Percentiles rank a stretch among this genome's conserved stretches.
Evolutionary conservation across 2,113 vertebrate genomes (phyloP).

Genomic region (Oryzias javanicus): DNA sequence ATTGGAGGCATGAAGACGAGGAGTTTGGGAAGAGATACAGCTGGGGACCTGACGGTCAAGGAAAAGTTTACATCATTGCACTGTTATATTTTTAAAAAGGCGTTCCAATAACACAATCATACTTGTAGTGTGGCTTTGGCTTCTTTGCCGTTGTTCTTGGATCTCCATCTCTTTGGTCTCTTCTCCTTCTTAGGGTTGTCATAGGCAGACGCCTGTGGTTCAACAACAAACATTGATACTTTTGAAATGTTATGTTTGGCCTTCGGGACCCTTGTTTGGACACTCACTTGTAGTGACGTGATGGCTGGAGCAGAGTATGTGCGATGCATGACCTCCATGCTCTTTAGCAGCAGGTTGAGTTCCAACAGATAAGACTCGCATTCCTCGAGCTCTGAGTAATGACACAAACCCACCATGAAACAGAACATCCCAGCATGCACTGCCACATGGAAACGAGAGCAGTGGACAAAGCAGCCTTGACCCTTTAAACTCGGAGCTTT

Average conservation of each 20-base stretch:
- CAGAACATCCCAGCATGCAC: not conserved
- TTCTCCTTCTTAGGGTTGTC: slow-evolving; percentile 94
- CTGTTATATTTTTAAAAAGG: too few species aligned
- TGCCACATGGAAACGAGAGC: not conserved
- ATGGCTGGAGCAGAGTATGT: slow-evolving; percentile 89
- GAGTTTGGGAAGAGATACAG: slow-evolving; percentile 77
- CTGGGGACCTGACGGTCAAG: slow-evolving; percentile 58
- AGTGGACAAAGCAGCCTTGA: too few species aligned
- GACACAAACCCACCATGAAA: not conserved
- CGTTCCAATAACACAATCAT: not conserved
- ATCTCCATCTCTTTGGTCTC: slow-evolving; percentile 86
- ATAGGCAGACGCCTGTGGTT: slow-evolving; percentile 78
- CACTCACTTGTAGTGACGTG: slow-evolving; percentile 59
- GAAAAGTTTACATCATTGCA: not conserved
- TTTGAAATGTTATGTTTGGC: not conserved
- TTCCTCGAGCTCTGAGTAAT: slow-evolving; percentile 81
- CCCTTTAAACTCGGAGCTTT: too few species aligned
- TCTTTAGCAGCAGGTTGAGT: slow-evolving; percentile 89
- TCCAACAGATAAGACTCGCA: slow-evolving; percentile 86
- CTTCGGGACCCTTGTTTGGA: not conserved
- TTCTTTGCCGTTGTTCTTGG: slow-evolving; percentile 87
- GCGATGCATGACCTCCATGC: slow-evolving; percentile 91
- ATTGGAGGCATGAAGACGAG: slow-evolving; percentile 90
- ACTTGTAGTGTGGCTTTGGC: slow-evolving; percentile 84
- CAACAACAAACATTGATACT: slow-evolving; percentile 3